A percentile compares a stretch with the other conserved stretches of the same genome.
These are phyloP conservation scores for Drosophila koepferae DNA, from an alignment of 2,888 invertebrate genomes.

Conservation along the genomic window DNA sequence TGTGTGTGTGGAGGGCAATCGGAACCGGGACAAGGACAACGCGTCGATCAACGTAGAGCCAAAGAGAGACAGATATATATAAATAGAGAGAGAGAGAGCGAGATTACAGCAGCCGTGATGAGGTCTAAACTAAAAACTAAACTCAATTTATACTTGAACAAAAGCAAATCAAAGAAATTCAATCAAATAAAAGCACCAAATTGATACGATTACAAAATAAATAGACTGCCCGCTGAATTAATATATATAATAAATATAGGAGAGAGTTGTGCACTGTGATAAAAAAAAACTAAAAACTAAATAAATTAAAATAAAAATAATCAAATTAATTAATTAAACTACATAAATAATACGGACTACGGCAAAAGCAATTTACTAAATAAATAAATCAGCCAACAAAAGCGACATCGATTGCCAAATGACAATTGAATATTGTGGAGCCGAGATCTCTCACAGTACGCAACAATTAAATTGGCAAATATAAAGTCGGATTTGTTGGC, in stretches of 20 bases:
- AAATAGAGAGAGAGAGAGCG: background rate
- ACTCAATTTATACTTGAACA: conserved; percentile 39
- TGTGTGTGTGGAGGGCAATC: conserved; percentile 11
- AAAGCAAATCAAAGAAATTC: background rate
- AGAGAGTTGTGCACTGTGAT: conserved; percentile 9
- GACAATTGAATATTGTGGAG: conserved; percentile 2
- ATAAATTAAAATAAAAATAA: background rate
- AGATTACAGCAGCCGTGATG: conserved; percentile 32
- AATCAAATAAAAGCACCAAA: conserved; percentile 39
- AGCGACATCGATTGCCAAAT: conserved; percentile 22
- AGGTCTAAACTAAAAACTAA: conserved; percentile 24
- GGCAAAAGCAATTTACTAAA: conserved; percentile 30
- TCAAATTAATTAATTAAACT: conserved; percentile 24
- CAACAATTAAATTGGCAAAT: conserved; percentile 32
- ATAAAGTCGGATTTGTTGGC: conserved; percentile 13
- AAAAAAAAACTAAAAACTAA: conserved; percentile 11
- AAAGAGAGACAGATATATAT: background rate
- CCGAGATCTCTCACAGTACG: background rate
- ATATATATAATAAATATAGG: conserved; percentile 16
- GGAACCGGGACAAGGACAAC: conserved; percentile 21
- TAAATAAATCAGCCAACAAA: conserved; percentile 21
- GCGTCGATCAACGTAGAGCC: conserved; percentile 6
- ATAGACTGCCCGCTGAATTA: conserved; percentile 25
- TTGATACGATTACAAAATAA: conserved; percentile 26
- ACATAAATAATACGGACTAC: conserved; percentile 19